Conservation (phyloP, 1,140 invertebrate genomes). For the Bombus waltoni region DNA sequence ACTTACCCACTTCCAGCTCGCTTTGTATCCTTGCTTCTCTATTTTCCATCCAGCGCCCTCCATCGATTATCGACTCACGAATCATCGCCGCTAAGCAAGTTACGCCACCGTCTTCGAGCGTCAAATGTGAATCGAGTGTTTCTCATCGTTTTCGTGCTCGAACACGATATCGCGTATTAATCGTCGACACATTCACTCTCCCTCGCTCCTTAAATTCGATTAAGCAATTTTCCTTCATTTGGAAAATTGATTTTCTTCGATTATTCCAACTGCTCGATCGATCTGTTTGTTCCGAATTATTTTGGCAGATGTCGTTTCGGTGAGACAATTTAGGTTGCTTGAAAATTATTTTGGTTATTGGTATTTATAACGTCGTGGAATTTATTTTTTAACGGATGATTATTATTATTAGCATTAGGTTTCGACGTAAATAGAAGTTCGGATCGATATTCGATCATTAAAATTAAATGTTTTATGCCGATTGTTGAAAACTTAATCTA, state of each 20-base stretch:
- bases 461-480: not conserved
- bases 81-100: conserved; percentile 57
- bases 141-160: conserved; percentile 22
- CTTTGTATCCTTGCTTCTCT: conserved; percentile 68
- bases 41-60: conserved; percentile 57
- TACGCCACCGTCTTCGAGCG: conserved; percentile 47
- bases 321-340: not conserved
- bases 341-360: not conserved
- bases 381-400: not conserved
- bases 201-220: not conserved
- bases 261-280: not conserved
- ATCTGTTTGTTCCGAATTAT: not conserved
- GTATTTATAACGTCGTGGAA: no score
- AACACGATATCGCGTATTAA: conserved; percentile 36
- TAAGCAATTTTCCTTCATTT: not conserved
- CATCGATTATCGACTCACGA: conserved; percentile 68
- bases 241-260: not conserved
- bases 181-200: not conserved
- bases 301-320: not conserved
- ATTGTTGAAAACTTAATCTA: not conserved
- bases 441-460: not conserved
- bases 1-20: conserved; percentile 77
- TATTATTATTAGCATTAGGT: not conserved
- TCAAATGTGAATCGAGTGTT: conserved; percentile 56
- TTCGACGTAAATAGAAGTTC: not conserved